These are phyloP conservation scores for Euleptes europaea DNA, from an alignment of 2,113 vertebrate genomes.

Conservation along the genomic window DNA sequence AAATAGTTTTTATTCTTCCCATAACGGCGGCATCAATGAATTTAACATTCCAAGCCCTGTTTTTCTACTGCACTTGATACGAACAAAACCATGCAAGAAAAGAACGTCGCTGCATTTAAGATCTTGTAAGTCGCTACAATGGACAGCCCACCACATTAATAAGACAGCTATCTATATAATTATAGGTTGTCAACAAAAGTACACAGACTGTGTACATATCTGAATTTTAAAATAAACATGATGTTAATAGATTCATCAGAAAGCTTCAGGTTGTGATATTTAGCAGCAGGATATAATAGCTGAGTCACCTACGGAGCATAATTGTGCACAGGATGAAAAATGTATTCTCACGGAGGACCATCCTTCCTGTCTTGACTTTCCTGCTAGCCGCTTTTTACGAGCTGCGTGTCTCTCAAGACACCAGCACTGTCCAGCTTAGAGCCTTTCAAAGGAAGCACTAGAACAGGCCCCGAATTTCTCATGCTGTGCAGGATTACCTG, in stretches of 20 bases:
- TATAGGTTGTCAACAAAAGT: conserved; percentile 74
- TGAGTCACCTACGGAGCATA: conserved; percentile 68
- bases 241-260: conserved; percentile 82
- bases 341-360: conserved; percentile 68
- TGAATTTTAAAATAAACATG: conserved; percentile 74
- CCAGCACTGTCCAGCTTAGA: conserved; percentile 65
- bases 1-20: conserved; percentile 47
- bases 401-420: conserved; percentile 71
- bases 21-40: conserved; percentile 54
- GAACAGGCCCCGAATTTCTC: conserved; percentile 54
- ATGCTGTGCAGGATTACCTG: conserved; percentile 66
- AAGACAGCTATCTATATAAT: conserved; percentile 74
- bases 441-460: conserved; percentile 60
- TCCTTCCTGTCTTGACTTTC: conserved; percentile 71
- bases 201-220: conserved; percentile 73
- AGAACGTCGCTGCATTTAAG: conserved; percentile 67
- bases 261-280: conserved; percentile 76
- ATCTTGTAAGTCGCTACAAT: conserved; percentile 53
- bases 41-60: conserved; percentile 66
- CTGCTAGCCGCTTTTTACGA: conserved; percentile 72
- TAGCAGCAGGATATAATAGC: conserved; percentile 70
- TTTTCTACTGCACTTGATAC: conserved; percentile 64
- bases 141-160: conserved; percentile 65
- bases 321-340: conserved; percentile 76
- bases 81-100: conserved; percentile 70